Base-by-base conservation (phyloP, 1,140 invertebrate genomes). In the Drosophila fuyamai region DNA sequence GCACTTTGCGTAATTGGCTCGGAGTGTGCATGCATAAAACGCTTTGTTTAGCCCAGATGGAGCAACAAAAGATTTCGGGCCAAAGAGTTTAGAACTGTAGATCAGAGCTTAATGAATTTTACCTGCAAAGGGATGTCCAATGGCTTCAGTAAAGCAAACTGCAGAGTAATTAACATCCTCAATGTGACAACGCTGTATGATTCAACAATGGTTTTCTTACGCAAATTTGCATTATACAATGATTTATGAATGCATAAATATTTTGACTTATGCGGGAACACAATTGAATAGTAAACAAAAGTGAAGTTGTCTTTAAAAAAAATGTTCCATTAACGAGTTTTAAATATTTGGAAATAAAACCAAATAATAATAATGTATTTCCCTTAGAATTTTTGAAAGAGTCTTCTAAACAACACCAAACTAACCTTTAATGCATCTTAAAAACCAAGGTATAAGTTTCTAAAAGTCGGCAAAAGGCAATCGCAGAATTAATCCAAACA, bases 1-100 rank as follows among this genome's bases (percentile, higher is more conserved):
- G 83, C 83, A 88, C 84, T 88, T 76, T 88, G 59, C 72, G 67
- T 88, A 88, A 88, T 88, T 88, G 84, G 66, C 84, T 65, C 65
- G 76, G 60, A 76, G 59, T 81, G 61, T 55, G 80, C 84, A 83
- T 79, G 79, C 83, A 86, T 76, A 79, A 79, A 73, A 76, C 62
- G 66, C 79, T 80, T 83, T 86, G 79, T 76, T 76, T 76, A 48
- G 71, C 53, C 46, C 38, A 50, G 35, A 47, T 53, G 40, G 29
- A 41, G 44, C 29, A 72, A 71, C 68, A 71, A 71, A 57, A 46
- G 61, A 38, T 29, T 66, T 36, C 9, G 14, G 51, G 7, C 38
- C 18, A 57, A 68, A 35, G 43, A 23, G 35, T 38, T 12, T 40
- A 6, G 10, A 60, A n/a, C 51, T 60, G 35, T 23, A 46, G 35